These are phyloP conservation scores for Amia ocellicauda DNA, from an alignment of 2,113 vertebrate genomes.

Conservation along the genomic window DNA sequence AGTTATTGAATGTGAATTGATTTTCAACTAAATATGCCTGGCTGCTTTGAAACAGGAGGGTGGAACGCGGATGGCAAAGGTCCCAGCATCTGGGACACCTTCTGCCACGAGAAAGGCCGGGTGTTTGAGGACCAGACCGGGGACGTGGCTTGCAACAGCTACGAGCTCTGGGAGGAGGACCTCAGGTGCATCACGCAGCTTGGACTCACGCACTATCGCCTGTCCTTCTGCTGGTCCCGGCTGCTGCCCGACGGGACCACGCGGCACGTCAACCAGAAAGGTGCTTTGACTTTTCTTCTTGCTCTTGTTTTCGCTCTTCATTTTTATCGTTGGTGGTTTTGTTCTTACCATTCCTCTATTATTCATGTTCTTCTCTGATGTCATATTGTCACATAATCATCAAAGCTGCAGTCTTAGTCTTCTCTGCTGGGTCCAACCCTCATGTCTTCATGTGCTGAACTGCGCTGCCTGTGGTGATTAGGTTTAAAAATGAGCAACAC, in stretches of 20 bases:
- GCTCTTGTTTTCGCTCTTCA: no score
- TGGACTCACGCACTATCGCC: slow-evolving; percentile 89
- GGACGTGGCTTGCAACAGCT: slow-evolving; percentile 89
- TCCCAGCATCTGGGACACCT: slow-evolving; percentile 85
- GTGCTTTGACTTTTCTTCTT: no score
- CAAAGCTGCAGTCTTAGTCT: no score
- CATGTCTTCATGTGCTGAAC: no score
- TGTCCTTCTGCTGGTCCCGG: slow-evolving; percentile 93
- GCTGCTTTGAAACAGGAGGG: slow-evolving; percentile 70
- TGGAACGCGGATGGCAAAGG: slow-evolving; percentile 84
- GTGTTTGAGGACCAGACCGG: slow-evolving; percentile 85
- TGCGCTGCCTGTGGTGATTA: no score
- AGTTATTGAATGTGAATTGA: no score
- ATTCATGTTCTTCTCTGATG: no score
- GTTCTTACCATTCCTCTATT: no score
- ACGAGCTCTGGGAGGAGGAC: slow-evolving; percentile 89
- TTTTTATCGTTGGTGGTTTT: background rate
- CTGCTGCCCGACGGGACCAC: slow-evolving; percentile 90
- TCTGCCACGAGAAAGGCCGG: slow-evolving; percentile 81
- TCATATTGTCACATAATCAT: no score
- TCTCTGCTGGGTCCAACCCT: no score
- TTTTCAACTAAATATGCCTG: no score
- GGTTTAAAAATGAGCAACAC: no score
- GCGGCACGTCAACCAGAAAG: slow-evolving; percentile 84
- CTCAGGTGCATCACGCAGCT: slow-evolving; percentile 90